A percentile compares a stretch with the other conserved stretches of the same genome.
phyloP scores from a whole-genome alignment of 2,888 invertebrate genomes.

The Lissocephala sabroskyi region DNA sequence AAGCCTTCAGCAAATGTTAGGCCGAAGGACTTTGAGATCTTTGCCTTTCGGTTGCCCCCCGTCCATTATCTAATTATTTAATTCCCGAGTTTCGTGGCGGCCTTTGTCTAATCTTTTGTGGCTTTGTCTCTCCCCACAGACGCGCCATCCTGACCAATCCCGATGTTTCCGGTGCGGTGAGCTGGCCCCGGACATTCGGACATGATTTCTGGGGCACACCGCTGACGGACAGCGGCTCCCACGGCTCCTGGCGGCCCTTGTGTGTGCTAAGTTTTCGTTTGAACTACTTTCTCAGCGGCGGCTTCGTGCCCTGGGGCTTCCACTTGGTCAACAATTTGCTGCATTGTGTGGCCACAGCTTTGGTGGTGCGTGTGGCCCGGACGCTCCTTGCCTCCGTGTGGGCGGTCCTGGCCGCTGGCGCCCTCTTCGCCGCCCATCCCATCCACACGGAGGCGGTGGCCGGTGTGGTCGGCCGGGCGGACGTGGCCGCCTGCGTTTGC shows the following conservation, averaged over 20 bases:
- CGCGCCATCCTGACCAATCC: conserved; percentile 96
- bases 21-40: neutral
- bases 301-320: conserved; percentile 86
- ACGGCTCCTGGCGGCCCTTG: conserved; percentile 96
- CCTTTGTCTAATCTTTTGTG: conserved; percentile 13
- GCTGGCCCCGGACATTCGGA: conserved; percentile 85
- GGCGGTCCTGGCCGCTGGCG: conserved; percentile 83
- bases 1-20: too few relatives aligned
- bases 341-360: conserved; percentile 87
- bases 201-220: conserved; percentile 99
- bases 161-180: conserved; percentile 89
- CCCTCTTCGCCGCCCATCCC: conserved; percentile 95
- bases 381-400: conserved; percentile 80
- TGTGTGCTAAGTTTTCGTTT: conserved; percentile 91
- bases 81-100: neutral
- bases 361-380: conserved; percentile 85
- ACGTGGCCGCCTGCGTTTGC: conserved; percentile 92
- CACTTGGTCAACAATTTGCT: conserved; percentile 89
- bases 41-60: neutral
- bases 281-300: conserved; percentile 85
- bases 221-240: conserved; percentile 91
- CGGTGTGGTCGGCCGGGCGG: conserved; percentile 95
- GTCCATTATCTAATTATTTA: neutral
- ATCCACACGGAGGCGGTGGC: conserved; percentile 98
- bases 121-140: conserved; percentile 76